Evolutionary conservation across 2,888 invertebrate species (phyloP).

Genomic region (Hemaris fuciformis): DNA sequence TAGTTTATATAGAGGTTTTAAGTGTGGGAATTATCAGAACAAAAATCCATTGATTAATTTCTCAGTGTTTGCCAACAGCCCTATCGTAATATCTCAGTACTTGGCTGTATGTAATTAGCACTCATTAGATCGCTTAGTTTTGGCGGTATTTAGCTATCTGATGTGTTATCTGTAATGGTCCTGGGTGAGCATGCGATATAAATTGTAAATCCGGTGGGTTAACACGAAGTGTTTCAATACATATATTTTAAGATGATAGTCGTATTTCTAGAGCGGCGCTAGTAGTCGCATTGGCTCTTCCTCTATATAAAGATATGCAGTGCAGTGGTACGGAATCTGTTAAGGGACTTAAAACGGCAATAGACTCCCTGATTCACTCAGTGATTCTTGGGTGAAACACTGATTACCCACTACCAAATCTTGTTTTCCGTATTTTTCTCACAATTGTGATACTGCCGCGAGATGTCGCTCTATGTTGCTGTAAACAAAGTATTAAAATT

Average conservation of each 20-base stretch:
- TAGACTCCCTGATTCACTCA: not conserved
- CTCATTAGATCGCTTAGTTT: not conserved
- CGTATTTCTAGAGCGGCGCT: too few species aligned
- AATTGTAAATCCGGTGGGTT: not conserved
- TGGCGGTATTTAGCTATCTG: not conserved
- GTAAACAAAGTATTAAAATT: too few species aligned
- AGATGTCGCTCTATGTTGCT: too few species aligned
- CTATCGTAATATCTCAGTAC: slow-evolving; percentile 57
- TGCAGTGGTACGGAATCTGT: too few species aligned
- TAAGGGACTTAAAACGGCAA: too few species aligned
- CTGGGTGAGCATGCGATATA: not conserved
- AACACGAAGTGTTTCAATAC: too few species aligned
- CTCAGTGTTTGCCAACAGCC: slow-evolving; percentile 66
- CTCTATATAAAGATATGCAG: too few species aligned
- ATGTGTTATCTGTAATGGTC: not conserved
- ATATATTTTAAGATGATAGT: too few species aligned
- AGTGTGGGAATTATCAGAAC: slow-evolving; percentile 79
- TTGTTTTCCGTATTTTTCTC: too few species aligned
- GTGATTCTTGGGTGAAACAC: not conserved
- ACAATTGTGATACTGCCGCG: too few species aligned
- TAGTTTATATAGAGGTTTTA: slow-evolving; percentile 73
- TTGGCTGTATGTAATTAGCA: not conserved
- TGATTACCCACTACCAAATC: too few species aligned
- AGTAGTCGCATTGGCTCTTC: too few species aligned
- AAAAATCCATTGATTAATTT: slow-evolving; percentile 76